Evolutionary conservation across 2,888 invertebrate genomes (phyloP).

Genomic region (Caenorhabditis sp.): DNA sequence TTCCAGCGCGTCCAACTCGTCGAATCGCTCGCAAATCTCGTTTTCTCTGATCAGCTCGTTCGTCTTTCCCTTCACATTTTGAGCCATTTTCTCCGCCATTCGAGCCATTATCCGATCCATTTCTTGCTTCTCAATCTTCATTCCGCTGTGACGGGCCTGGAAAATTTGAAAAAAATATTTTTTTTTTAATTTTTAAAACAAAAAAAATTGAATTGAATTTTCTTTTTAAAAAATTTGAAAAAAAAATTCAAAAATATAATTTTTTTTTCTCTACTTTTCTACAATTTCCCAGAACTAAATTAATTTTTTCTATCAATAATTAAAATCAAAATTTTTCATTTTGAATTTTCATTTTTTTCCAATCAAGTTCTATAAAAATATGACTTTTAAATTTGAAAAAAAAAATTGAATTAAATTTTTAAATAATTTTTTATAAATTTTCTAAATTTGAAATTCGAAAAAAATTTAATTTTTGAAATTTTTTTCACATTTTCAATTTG

Average conservation of each 20-base stretch:
- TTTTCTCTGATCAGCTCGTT: conserved; percentile 24
- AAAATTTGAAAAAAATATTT: background rate
- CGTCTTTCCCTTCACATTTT: conserved; percentile 14
- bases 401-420: background rate
- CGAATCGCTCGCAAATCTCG: conserved; percentile 26
- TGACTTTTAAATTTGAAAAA: too few species aligned
- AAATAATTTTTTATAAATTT: background rate
- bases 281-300: background rate
- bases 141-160: conserved; percentile 23
- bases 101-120: conserved; percentile 19
- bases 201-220: background rate
- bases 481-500: background rate
- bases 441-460: background rate
- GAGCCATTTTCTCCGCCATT: conserved; percentile 15
- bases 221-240: background rate
- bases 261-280: background rate
- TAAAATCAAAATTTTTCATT: too few species aligned
- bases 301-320: too few species aligned
- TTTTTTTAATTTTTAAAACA: background rate
- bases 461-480: background rate
- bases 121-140: conserved; percentile 13
- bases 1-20: conserved; percentile 27
- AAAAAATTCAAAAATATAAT: background rate
- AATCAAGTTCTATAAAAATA: too few species aligned
- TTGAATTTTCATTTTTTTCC: too few species aligned